phyloP scores from a whole-genome alignment of 2,113 vertebrate species.

The Terrapene triunguis region DNA sequence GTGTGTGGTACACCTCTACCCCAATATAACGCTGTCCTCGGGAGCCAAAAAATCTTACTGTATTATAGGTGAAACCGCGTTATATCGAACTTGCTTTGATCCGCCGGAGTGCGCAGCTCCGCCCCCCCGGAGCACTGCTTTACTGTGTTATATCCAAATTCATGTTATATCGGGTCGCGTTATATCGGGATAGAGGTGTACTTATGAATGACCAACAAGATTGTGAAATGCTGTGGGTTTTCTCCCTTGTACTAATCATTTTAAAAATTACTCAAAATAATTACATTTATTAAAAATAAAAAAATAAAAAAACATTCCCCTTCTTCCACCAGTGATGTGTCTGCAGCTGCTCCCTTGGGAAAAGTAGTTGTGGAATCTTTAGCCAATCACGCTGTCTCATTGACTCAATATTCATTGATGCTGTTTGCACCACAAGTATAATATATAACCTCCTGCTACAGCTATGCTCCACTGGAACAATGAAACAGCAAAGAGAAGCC shows the following conservation, averaged over 20 bases:
- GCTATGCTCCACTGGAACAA: constrained; percentile 40
- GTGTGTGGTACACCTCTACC: accelerated
- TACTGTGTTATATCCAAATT: too few species aligned
- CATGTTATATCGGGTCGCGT: too few species aligned
- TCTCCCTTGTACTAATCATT: neutral
- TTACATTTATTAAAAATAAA: neutral
- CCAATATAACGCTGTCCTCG: too few species aligned
- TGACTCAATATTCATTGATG: neutral
- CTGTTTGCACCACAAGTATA: constrained; percentile 14
- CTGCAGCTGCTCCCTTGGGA: neutral
- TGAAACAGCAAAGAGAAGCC: constrained; percentile 15
- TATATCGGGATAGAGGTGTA: too few species aligned
- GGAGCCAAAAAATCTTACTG: too few species aligned
- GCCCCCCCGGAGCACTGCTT: too few species aligned
- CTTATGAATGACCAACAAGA: neutral
- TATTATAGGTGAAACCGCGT: too few species aligned
- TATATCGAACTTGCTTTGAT: too few species aligned
- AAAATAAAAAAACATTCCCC: constrained; percentile 10
- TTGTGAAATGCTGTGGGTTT: neutral
- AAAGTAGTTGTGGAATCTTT: neutral
- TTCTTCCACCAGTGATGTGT: constrained; percentile 20
- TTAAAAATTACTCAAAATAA: constrained; percentile 20
- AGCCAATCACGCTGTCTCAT: neutral
- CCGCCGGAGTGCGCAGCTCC: too few species aligned
- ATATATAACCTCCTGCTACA: neutral